phyloP scores from a whole-genome alignment of 2,113 vertebrate species.

The Callospermophilus lateralis region DNA sequence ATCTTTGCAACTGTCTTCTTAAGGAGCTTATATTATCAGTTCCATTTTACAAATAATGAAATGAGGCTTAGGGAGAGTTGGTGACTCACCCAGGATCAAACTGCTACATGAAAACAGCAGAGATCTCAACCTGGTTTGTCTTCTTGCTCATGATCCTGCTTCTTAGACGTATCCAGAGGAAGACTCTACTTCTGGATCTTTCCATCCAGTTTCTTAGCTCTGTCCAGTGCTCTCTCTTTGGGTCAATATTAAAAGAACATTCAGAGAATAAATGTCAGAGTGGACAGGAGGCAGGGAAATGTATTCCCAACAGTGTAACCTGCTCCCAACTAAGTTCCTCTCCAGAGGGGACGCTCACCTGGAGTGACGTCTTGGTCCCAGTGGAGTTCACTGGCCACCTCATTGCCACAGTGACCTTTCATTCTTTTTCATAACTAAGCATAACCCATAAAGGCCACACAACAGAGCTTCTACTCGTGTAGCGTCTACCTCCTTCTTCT shows the following conservation, averaged over 20 bases:
- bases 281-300: not conserved
- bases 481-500: not conserved
- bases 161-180: not conserved
- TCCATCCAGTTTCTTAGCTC: not conserved
- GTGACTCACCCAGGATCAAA: rapidly evolving
- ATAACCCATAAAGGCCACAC: not conserved
- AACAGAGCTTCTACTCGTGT: not conserved
- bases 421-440: not conserved
- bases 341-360: not conserved
- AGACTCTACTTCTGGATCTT: not conserved
- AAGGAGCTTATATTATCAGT: not conserved
- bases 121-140: not conserved
- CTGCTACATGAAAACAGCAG: not conserved
- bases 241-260: not conserved
- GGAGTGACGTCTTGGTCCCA: not conserved
- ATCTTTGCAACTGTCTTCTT: not conserved
- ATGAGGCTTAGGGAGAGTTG: not conserved
- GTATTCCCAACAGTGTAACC: not conserved
- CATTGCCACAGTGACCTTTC: not conserved
- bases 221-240: not conserved
- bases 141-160: not conserved
- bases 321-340: not conserved
- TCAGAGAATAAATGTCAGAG: not conserved
- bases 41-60: not conserved
- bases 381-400: not conserved